Evolutionary conservation across 2,113 vertebrate genomes (phyloP).

Genomic region (Protobothrops mucrosquamatus): DNA sequence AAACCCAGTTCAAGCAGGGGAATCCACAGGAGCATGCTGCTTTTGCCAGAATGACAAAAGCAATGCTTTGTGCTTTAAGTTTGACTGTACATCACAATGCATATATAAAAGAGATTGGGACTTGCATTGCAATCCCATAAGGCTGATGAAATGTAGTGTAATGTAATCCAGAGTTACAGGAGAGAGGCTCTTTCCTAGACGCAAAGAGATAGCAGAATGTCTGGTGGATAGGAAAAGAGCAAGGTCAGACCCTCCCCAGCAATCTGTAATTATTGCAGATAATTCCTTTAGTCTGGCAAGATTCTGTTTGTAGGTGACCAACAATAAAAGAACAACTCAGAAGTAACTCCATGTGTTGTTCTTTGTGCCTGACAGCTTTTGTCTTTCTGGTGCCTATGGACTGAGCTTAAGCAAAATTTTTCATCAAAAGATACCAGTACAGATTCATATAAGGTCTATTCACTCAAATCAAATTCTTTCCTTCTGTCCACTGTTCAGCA

Average conservation of each 20-base stretch:
- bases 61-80: background rate
- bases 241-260: background rate
- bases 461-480: background rate
- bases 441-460: background rate
- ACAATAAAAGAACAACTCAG: background rate
- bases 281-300: background rate
- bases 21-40: background rate
- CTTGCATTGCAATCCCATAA: background rate
- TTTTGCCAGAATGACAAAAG: background rate
- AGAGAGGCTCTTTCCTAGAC: background rate
- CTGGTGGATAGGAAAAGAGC: background rate
- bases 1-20: background rate
- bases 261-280: background rate
- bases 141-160: background rate
- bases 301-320: background rate
- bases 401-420: background rate
- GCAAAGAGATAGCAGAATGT: background rate
- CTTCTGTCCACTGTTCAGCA: background rate
- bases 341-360: background rate
- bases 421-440: background rate
- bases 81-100: background rate
- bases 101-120: background rate
- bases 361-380: background rate
- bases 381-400: background rate
- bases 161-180: background rate